Evolutionary conservation across 1,140 invertebrate genomes (phyloP), one percentile per base, ranked within the genome.

Genomic region (Platorchestia sp.): DNA sequence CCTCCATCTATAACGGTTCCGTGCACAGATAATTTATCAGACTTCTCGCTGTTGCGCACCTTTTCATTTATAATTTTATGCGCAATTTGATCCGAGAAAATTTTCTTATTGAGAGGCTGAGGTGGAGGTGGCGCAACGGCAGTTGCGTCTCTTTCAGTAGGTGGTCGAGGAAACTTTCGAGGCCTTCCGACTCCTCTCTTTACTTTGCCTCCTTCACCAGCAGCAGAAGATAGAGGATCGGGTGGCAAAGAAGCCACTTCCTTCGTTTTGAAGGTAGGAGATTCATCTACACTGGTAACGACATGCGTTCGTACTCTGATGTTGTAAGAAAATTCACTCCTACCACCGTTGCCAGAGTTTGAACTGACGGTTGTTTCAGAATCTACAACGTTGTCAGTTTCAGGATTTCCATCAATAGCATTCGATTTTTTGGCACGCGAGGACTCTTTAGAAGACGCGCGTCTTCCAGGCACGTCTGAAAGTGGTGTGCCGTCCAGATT

Each of bases 171-270:
- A 86, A 95, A 95, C 87, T 96, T 96, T 53, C 96, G 95, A n/a
- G 96, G 96, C 75, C 96, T 45, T 27, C 96, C 96, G 27, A 96
- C 96, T 10, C 96, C 96, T 86, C 96, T 95, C 95, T 96, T 96
- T 19, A 95, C 96, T 93, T 95, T 93, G 3, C 43, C 45, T n/a
- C 91, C 91, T 0, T 93, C 91, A 89, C 43, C 43, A n/a, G 7
- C 10, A 42, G 87, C 87, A 14, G 97, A 97, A 51, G 97, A 97
- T 97, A 97, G 98, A 97, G 87, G 98, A 96, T 99, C 98, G 95
- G 98, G 98, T 0, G 99, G 99, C 96, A 98, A 98, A 93, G 99
- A 98, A 95, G 98, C 98, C 95, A 99, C 97, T 14, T 75, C 59
- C 59, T 75, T 75, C 1, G 10, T 36, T 75, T 75, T 75, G 36